Evolutionary conservation across 2,113 vertebrate species (phyloP), one percentile per base, ranked within the genome.

Genomic region (Tyto alba): DNA sequence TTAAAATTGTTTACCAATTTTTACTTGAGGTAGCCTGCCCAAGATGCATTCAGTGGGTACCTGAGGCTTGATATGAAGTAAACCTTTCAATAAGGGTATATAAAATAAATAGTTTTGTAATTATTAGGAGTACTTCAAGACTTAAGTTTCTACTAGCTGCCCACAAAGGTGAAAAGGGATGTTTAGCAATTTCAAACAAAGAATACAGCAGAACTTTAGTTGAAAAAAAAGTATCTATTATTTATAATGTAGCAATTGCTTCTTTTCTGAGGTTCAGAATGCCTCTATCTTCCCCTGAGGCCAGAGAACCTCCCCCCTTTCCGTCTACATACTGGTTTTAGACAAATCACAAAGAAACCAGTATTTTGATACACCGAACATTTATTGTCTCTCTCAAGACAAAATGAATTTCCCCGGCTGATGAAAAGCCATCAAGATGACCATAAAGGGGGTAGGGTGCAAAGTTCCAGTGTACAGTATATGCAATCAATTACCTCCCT

Each of bases 371-470:
- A 97, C 97, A 97, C 94, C 85, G 95, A 97, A 97, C 79, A 67
- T 97, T 97, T 97, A 97, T 96, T 97, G 95, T 95, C 94, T 93
- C 92, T 95, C 92, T 95, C 85, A 86, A 96, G 89, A 97, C 92
- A 96, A 95, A 96, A 89, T 73, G 52, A 96, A 89, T 85, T 76
- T 86, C 85, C 91, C 90, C 89, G 45, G 48, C 38, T 4, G 15
- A 92, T 71, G 43, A 93, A 92, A 96, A 95, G 45, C 89, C 91
- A 93, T 53, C 47, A 86, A 85, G 77, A 81, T 94, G 92, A 95
- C 73, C 10, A 1, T 76, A 67, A 69, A 94, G 47, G 85, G 95
- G 43, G 89, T 13, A 80, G 85, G 88, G 47, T 76, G 64, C 41
- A 89, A 85, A 96, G 95, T 75, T 89, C 94, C 91, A 96, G 96